Percentiles rank a stretch among this genome's conserved stretches.
These are phyloP conservation scores for Thripadectes ignobilis DNA, from an alignment of 2,797 vertebrate species.

Conservation along the genomic window DNA sequence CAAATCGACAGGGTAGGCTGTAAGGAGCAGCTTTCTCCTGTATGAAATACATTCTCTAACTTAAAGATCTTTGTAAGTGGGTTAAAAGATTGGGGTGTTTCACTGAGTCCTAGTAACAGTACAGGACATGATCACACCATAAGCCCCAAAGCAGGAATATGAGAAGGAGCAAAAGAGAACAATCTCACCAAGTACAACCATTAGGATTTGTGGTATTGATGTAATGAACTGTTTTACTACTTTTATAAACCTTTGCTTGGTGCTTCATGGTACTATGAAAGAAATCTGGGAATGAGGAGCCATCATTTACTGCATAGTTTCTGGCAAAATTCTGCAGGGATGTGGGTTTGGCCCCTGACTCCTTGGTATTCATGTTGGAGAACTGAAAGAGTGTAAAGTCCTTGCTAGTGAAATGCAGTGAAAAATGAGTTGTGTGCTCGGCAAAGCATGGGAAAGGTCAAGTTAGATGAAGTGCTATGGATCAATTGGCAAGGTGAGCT, in stretches of 20 bases:
- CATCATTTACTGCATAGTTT: background rate
- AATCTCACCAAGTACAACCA: background rate
- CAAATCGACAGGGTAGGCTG: background rate
- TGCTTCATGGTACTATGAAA: background rate
- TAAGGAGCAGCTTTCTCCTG: background rate
- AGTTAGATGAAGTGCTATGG: background rate
- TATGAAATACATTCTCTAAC: background rate
- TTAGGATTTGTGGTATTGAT: background rate
- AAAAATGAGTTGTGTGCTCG: conserved; percentile 13
- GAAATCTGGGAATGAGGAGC: background rate
- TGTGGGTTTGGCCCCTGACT: background rate
- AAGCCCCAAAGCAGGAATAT: background rate
- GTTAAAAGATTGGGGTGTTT: background rate
- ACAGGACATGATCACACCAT: background rate
- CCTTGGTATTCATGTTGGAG: background rate
- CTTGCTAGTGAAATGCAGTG: background rate
- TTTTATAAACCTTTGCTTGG: background rate
- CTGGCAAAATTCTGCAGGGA: background rate
- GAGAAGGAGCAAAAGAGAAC: background rate
- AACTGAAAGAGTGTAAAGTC: background rate
- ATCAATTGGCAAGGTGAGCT: background rate
- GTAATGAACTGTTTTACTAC: background rate
- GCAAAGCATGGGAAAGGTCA: background rate
- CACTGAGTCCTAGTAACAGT: background rate
- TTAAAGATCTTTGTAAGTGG: background rate